Base-by-base conservation (phyloP, 2,888 invertebrate species). In the Amiota minor region DNA sequence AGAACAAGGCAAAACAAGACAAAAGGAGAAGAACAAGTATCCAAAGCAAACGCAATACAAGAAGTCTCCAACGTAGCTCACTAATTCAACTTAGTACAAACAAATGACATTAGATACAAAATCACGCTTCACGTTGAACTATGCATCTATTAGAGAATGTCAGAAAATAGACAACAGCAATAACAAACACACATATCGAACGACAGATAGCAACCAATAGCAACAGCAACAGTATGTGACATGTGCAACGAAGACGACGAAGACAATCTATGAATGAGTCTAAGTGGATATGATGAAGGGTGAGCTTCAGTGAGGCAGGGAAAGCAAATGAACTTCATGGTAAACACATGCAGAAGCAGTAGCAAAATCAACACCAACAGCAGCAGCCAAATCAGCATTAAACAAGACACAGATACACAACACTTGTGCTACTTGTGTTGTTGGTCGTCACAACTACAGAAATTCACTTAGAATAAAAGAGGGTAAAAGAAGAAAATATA, bases 141-240 rank as follows among this genome's bases (percentile, higher is more conserved):
- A 35, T 4, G 6, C 6, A 35, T 35, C n/a, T n/a, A 53, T 68
- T 68, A 61, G 50, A 50, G 46, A 47, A 47, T 50, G 20, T 50
- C 45, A 62, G 47, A 59, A 46, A 56, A 16, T 35, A 23, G 62
- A 50, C 71, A 62, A 61, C 11, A 20, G 50, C 20, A 49, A 11
- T 18, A 50, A 18, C 50, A 47, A n/a, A 59, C 56, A 56, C 16
- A 56, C 59, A 18, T 3, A 35, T 35, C 0, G 35, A 35, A 3
- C 35, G 59, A 23, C 8, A 59, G 35, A 35, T 8, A 35, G 35
- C 35, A 35, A 35, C 35, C 35, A 35, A 35, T 8, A 6, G 35
- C 35, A 20, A 45, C 67, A 68, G 23, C 67, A 20, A 45, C 67
- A 68, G 23, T 53, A 53, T 68, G 67, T 50, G 50, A 68, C 50